Conservation (phyloP, 2,888 invertebrate species). For the Tipula unca region DNA sequence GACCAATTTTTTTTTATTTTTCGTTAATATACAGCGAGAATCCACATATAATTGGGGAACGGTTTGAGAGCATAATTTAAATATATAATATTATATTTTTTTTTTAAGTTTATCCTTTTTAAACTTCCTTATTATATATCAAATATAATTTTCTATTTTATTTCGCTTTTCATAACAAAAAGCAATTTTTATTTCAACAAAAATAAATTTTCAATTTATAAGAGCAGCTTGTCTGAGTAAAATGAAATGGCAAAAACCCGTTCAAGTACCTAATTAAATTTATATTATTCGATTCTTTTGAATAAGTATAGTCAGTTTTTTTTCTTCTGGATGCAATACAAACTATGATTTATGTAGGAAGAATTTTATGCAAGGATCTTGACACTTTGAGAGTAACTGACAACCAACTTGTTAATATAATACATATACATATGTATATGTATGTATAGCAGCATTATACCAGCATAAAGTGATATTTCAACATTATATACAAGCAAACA, state of each 20-base stretch:
- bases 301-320: background rate
- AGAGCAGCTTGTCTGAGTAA: background rate
- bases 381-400: background rate
- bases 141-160: background rate
- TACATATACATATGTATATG: too few species aligned
- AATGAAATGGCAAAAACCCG: background rate
- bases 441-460: background rate
- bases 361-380: background rate
- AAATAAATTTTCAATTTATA: background rate
- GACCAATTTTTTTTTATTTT: background rate
- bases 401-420: background rate
- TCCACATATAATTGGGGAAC: background rate
- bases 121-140: background rate
- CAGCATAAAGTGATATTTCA: background rate
- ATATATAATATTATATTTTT: background rate
- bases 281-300: background rate
- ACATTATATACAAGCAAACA: background rate
- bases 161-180: background rate
- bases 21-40: background rate
- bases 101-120: background rate
- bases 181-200: background rate
- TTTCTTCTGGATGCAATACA: background rate
- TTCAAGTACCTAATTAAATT: slow-evolving; percentile 14
- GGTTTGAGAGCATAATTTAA: background rate
- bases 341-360: background rate